phyloP scores from a whole-genome alignment of 2,113 vertebrate species.

The Psephotus haematonotus region DNA sequence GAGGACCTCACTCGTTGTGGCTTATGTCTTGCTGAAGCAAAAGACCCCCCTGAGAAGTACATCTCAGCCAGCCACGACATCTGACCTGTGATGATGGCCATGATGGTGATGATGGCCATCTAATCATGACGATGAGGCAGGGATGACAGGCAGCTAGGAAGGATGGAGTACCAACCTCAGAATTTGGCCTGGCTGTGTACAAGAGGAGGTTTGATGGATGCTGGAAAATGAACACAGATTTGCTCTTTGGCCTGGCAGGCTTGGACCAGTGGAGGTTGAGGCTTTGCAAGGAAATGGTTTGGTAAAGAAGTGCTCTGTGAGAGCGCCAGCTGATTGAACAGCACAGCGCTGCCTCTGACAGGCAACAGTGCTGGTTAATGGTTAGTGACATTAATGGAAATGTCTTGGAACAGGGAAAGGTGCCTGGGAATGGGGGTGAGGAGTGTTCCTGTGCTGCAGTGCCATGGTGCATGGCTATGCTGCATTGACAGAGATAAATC shows the following conservation, averaged over 20 bases:
- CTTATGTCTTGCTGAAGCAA: neutral
- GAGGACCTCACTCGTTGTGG: neutral
- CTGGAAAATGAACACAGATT: neutral
- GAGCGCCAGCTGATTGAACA: neutral
- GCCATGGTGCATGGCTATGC: fast-evolving
- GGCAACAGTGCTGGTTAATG: neutral
- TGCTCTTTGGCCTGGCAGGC: neutral
- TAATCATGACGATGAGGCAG: neutral
- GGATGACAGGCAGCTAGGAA: fast-evolving
- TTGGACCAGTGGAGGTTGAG: neutral
- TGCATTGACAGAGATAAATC: fast-evolving
- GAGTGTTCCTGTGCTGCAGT: neutral
- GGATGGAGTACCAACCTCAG: neutral
- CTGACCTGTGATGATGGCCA: neutral
- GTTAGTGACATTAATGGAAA: neutral
- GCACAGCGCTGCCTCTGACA: neutral
- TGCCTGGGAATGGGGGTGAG: neutral
- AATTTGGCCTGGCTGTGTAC: neutral
- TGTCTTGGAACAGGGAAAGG: neutral
- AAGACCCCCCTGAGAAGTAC: neutral
- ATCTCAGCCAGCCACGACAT: neutral
- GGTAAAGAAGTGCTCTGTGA: neutral
- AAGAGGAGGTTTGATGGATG: neutral
- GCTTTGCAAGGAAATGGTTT: neutral
- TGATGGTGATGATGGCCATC: neutral